A percentile compares a stretch with the other conserved stretches of the same genome.
Conservation (phyloP, 2,888 invertebrate species). For the Drosophila hamatofila region DNA sequence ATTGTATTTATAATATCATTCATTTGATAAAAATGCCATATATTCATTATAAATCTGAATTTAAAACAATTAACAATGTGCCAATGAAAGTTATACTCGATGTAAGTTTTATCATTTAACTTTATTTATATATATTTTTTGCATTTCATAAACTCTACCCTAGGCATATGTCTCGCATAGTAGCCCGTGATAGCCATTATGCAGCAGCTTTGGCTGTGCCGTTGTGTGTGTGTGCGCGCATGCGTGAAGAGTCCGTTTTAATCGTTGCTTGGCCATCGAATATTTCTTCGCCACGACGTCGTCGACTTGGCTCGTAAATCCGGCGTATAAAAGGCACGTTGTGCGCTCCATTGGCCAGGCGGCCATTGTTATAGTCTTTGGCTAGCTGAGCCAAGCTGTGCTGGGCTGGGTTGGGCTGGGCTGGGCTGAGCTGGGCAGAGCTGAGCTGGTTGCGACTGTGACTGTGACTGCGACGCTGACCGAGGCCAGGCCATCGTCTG, state of each 20-base stretch:
- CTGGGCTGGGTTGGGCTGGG: constrained; percentile 4
- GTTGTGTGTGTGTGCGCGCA: constrained; percentile 69
- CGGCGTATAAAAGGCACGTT: constrained; percentile 77
- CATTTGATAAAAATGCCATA: too few relatives aligned
- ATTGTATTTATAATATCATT: too few relatives aligned
- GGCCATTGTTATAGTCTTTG: constrained; percentile 67
- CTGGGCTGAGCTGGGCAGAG: neutral
- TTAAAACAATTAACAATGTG: too few relatives aligned
- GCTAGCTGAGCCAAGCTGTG: constrained; percentile 1
- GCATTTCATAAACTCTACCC: neutral
- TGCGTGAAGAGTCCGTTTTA: constrained; percentile 83
- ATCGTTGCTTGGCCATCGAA: constrained; percentile 80
- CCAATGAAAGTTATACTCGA: too few relatives aligned
- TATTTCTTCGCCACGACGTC: constrained; percentile 78
- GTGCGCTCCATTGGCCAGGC: constrained; percentile 70
- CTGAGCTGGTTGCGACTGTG: neutral
- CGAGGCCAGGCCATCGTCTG: constrained; percentile 46
- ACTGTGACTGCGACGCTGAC: constrained; percentile 11
- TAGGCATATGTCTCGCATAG: constrained; percentile 31
- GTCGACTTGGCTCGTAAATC: constrained; percentile 77
- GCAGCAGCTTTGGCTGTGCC: constrained; percentile 42
- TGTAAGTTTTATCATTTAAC: too few relatives aligned
- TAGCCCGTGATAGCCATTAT: constrained; percentile 41
- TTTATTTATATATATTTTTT: too few relatives aligned
- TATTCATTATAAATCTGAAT: too few relatives aligned